These are phyloP conservation scores for Cassiopea andromeda DNA, from an alignment of 30 jellyfish, hydroid and myxozoan genomes.

Conservation along the genomic window DNA sequence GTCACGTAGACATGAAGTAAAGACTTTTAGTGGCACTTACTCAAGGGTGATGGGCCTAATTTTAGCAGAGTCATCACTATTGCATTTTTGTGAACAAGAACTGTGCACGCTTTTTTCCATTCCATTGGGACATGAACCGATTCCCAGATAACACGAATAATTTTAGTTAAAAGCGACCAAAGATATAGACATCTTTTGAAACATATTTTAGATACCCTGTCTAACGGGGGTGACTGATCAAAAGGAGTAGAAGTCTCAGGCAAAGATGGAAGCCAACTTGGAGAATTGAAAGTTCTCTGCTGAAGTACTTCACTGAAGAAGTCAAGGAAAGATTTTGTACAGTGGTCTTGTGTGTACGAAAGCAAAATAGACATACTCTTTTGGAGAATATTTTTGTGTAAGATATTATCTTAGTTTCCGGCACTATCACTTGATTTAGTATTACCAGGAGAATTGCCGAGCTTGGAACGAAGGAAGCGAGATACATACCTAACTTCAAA, in stretches of 20 bases:
- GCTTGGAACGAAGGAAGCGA: neutral
- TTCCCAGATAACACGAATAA: too few relatives aligned
- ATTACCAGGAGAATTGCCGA: neutral
- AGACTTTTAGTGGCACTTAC: too few relatives aligned
- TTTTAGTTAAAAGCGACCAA: too few relatives aligned
- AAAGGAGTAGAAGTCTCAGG: neutral
- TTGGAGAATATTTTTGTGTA: neutral
- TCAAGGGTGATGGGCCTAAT: too few relatives aligned
- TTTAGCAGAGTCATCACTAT: too few relatives aligned
- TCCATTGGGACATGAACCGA: too few relatives aligned
- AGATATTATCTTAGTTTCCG: neutral
- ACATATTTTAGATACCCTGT: too few relatives aligned
- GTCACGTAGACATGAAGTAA: too few relatives aligned
- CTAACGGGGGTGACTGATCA: neutral
- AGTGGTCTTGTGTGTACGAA: neutral
- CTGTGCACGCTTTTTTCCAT: too few relatives aligned
- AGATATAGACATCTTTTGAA: too few relatives aligned
- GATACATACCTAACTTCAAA: neutral
- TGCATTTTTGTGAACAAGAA: too few relatives aligned
- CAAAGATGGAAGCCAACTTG: neutral
- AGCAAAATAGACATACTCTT: neutral
- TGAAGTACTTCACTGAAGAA: neutral
- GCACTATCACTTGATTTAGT: neutral
- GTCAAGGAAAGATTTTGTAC: neutral
- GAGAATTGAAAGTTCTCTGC: neutral